Conservation (phyloP, 1,140 invertebrate genomes). For the Pinna nobilis region DNA sequence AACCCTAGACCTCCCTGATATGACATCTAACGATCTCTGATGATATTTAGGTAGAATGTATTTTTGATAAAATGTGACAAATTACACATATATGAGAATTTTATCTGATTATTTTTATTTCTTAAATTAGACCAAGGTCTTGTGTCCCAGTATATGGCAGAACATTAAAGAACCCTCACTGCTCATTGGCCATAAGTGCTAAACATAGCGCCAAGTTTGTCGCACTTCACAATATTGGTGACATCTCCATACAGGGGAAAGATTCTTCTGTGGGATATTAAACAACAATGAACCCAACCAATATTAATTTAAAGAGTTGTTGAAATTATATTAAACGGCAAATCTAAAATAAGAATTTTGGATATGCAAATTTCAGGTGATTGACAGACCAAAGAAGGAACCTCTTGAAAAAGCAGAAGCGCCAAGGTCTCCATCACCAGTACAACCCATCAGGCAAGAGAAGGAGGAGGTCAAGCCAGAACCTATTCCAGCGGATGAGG, state of each 20-base stretch:
- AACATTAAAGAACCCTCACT: too few species aligned
- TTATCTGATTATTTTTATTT: too few species aligned
- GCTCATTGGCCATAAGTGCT: too few species aligned
- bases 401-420: conserved; percentile 39
- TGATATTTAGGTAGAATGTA: too few species aligned
- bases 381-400: conserved; percentile 65
- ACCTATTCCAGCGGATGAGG: conserved; percentile 48
- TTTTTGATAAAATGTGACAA: too few species aligned
- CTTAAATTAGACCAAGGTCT: too few species aligned
- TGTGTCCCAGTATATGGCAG: not conserved
- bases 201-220: not conserved
- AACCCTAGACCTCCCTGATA: too few species aligned
- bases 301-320: not conserved
- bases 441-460: conserved; percentile 15
- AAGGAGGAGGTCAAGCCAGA: not conserved
- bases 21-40: too few species aligned
- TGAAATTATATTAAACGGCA: not conserved
- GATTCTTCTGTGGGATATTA: too few species aligned
- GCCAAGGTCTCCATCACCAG: conserved; percentile 30
- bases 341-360: not conserved
- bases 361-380: conserved; percentile 23
- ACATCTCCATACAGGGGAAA: too few species aligned
- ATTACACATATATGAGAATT: not conserved
- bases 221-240: not conserved
- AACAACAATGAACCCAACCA: not conserved